phyloP scores from a whole-genome alignment of 2,113 vertebrate species.

The Casuarius casuarius region DNA sequence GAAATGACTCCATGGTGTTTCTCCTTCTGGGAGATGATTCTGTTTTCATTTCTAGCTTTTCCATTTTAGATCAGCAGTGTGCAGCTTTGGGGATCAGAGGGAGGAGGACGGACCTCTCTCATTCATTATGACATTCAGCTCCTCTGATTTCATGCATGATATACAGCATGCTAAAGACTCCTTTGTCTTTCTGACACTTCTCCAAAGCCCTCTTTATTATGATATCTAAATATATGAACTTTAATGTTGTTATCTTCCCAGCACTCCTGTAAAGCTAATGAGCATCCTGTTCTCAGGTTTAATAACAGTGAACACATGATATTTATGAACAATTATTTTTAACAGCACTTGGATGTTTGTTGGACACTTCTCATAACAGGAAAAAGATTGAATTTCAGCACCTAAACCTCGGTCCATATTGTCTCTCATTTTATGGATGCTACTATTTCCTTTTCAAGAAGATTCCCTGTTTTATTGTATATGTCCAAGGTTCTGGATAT shows the following conservation, averaged over 20 bases:
- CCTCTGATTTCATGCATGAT: not conserved
- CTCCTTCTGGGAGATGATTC: not conserved
- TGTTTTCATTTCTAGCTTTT: not conserved
- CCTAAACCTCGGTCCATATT: not conserved
- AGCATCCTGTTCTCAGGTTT: not conserved
- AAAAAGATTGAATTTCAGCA: not conserved
- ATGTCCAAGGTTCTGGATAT: not conserved
- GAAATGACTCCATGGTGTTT: accelerated
- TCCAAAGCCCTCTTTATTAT: not conserved
- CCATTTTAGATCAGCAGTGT: not conserved
- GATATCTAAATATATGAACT: not conserved
- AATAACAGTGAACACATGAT: not conserved
- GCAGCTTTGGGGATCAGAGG: not conserved
- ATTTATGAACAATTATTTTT: not conserved
- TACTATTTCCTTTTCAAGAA: not conserved
- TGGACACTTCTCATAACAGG: accelerated
- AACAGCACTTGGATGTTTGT: not conserved
- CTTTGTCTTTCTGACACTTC: not conserved
- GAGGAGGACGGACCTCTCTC: not conserved
- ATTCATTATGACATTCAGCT: not conserved
- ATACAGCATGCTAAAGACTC: not conserved
- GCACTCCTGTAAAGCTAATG: not conserved
- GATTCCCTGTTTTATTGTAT: not conserved
- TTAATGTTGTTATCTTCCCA: not conserved
- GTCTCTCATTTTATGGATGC: not conserved